Percentiles rank a stretch among this genome's conserved stretches.
Evolutionary conservation across 2,888 invertebrate genomes (phyloP).

Genomic region (Calephelis perditalis): DNA sequence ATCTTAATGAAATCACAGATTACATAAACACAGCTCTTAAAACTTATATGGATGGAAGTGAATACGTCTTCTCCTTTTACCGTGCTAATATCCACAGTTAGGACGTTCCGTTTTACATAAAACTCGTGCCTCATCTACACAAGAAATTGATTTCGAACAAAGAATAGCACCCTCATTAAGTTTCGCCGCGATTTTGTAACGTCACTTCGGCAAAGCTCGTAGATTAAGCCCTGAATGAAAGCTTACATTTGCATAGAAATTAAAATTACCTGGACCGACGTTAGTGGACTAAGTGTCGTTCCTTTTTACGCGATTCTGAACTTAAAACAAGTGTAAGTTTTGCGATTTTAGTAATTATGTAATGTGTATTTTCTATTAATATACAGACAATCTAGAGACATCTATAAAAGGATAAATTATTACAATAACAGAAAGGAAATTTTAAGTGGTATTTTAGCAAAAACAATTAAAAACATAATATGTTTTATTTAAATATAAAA

Average conservation of each 20-base stretch:
- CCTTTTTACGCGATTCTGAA: slow-evolving; percentile 39
- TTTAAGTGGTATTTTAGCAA: no score
- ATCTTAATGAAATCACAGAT: no score
- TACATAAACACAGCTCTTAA: no score
- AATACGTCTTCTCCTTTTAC: no score
- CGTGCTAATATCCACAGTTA: no score
- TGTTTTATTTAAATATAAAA: no score
- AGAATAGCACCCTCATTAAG: slow-evolving; percentile 64
- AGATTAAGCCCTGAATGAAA: slow-evolving; percentile 68
- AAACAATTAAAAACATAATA: no score
- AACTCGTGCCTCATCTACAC: slow-evolving; percentile 1
- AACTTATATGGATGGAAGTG: no score
- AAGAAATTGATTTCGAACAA: slow-evolving; percentile 15
- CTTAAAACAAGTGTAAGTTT: slow-evolving; percentile 15
- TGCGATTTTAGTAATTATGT: no score
- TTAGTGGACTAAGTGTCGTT: slow-evolving; percentile 61
- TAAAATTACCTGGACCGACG: slow-evolving; percentile 70
- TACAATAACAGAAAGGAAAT: no score
- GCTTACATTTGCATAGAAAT: slow-evolving; percentile 76
- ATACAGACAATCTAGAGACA: not conserved
- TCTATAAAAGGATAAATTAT: not conserved
- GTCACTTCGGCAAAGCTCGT: slow-evolving; percentile 54
- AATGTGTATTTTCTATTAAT: no score
- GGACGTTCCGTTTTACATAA: slow-evolving; percentile 2
- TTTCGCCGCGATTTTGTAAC: slow-evolving; percentile 49